Evolutionary conservation across 2,888 invertebrate species (phyloP), one percentile per base, ranked within the genome.

Genomic region (Melolontha melolontha): DNA sequence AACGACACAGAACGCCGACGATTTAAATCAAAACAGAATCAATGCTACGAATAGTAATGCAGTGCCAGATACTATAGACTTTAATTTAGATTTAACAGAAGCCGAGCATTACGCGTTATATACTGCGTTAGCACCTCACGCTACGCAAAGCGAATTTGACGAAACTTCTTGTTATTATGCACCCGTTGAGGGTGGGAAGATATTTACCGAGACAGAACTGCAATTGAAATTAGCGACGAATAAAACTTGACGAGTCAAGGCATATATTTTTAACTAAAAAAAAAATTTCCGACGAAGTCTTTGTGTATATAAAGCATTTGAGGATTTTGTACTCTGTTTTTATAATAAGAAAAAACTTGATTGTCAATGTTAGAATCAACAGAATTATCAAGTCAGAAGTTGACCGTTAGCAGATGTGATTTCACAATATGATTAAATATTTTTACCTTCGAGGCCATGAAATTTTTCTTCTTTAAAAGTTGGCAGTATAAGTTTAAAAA

Each of bases 91-190:
- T 74, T 82, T 95, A 34, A 94, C 94, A 0, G 94, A 95, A 74
- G 95, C 94, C 0, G 95, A 95, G 77, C 93, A 95, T 79, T 95
- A 93, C 81, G 95, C 95, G 39, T 82, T 95, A 68, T 95, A 95
- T 75, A 95, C 94, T 76, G 91, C 92, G 64, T 89, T 94, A 79
- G 94, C 95, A 10, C 95, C 95, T 0, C 92, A 91, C 79, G 95
- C 95, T 16, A 94, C 94, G 0, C 91, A 87, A 27, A 95, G 94
- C 8, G 95, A 95, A 81, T 95, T 95, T 79, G 95, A 95, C 74
- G 95, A 95, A 76, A 90, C 91, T 78, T 94, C 94, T 50, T 93
- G 92, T 81, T 94, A 94, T 79, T 95, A 95, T 79, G 92, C 94
- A 40, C 91, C 93, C 8, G 90, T 95, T 5, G 94, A 95, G 80